Conservation (phyloP, 2,797 vertebrate species). For the Argya squamiceps region DNA sequence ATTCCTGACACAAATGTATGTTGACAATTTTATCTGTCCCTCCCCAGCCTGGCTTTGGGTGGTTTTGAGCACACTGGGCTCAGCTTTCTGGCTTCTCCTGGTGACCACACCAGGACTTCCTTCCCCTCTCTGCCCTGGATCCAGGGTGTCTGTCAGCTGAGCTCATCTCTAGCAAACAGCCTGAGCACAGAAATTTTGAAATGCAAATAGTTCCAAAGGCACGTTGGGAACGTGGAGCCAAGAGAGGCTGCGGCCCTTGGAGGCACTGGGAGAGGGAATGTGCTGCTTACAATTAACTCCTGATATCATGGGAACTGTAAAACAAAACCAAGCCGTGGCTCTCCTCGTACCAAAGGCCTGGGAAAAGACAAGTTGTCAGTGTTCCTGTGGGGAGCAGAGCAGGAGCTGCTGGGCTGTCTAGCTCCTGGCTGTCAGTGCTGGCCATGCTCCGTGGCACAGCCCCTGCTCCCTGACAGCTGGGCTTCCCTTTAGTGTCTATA, state of each 20-base stretch:
- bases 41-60: background rate
- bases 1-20: background rate
- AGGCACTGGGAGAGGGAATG: background rate
- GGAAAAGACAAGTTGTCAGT: background rate
- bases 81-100: background rate
- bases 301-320: constrained; percentile 12
- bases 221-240: background rate
- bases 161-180: background rate
- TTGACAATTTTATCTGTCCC: background rate
- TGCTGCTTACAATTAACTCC: constrained; percentile 40
- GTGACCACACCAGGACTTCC: background rate
- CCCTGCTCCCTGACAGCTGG: background rate
- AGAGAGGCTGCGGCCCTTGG: background rate
- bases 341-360: constrained; percentile 3
- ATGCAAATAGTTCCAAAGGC: background rate
- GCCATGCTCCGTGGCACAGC: background rate
- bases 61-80: background rate
- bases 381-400: background rate
- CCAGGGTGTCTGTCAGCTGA: background rate
- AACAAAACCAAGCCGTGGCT: background rate
- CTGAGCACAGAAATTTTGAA: background rate
- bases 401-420: background rate
- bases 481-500: background rate
- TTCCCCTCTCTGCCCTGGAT: background rate
- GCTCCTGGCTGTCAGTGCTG: background rate